Percentiles rank a stretch among this genome's conserved stretches.
Conservation (phyloP, 2,113 vertebrate species). For the Lethenteron camtschaticum region DNA sequence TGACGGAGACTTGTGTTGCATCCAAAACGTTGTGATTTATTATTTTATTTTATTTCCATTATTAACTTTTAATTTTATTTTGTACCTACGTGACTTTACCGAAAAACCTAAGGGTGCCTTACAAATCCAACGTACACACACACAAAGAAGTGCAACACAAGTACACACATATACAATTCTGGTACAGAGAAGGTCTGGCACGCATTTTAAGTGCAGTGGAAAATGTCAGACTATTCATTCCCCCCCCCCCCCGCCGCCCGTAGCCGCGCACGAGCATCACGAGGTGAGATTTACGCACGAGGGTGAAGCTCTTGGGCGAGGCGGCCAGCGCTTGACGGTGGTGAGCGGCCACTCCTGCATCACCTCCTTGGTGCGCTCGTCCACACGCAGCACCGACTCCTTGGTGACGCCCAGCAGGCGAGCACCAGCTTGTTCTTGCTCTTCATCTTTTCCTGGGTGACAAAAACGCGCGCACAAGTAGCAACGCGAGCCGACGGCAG, state of each 20-base stretch:
- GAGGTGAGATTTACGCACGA: conserved; percentile 33
- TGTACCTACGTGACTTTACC: too few relatives aligned
- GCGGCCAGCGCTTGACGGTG: conserved; percentile 96
- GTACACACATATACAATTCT: too few relatives aligned
- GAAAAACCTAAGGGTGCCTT: too few relatives aligned
- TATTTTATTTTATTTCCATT: too few relatives aligned
- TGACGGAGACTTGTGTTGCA: too few relatives aligned
- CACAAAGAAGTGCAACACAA: too few relatives aligned
- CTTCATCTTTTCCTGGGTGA: conserved; percentile 84
- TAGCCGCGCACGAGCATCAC: background rate
- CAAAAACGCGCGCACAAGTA: conserved; percentile 11
- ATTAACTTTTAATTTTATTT: too few relatives aligned
- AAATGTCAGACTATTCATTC: background rate
- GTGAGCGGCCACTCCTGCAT: conserved; percentile 94
- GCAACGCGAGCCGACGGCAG: too few relatives aligned
- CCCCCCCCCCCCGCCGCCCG: too few relatives aligned
- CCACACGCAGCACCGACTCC: conserved; percentile 93
- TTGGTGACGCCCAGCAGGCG: conserved; percentile 88
- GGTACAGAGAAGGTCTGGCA: too few relatives aligned
- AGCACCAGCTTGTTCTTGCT: conserved; percentile 87
- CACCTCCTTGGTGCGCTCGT: conserved; percentile 94
- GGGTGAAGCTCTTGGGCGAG: conserved; percentile 92
- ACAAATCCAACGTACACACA: too few relatives aligned
- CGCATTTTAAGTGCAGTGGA: background rate
- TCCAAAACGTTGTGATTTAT: too few relatives aligned